Conservation (phyloP, 2,888 invertebrate genomes). For the Autographa pulchrina region DNA sequence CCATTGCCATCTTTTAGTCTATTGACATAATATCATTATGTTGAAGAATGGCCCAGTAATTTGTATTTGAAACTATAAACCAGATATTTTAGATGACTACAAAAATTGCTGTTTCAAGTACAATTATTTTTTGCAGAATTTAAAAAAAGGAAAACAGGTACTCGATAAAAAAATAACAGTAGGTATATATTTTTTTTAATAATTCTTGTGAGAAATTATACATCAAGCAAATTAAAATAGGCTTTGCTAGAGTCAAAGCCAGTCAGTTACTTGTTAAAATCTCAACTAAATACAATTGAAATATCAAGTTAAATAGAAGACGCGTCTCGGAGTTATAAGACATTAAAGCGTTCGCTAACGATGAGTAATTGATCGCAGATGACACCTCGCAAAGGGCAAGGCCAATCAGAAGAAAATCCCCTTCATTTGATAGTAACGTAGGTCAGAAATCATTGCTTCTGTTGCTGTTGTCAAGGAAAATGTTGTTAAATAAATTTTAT, state of each 20-base stretch:
- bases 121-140: too few species aligned
- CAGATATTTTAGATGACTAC: too few species aligned
- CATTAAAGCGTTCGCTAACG: conserved; percentile 2
- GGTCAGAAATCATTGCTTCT: not conserved
- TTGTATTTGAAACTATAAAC: too few species aligned
- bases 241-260: too few species aligned
- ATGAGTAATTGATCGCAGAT: not conserved
- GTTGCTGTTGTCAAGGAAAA: not conserved
- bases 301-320: not conserved
- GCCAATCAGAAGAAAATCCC: not conserved
- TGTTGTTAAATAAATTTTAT: not conserved
- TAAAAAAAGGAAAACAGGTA: too few species aligned
- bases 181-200: too few species aligned
- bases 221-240: too few species aligned
- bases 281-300: not conserved
- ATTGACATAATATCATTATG: conserved; percentile 48
- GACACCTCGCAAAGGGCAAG: not conserved
- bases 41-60: not conserved
- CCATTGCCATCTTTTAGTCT: conserved; percentile 65
- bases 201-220: too few species aligned
- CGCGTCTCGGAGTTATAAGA: not conserved
- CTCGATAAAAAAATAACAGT: too few species aligned
- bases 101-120: too few species aligned
- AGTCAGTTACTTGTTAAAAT: too few species aligned
- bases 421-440: not conserved